A percentile compares a stretch with the other conserved stretches of the same genome.
Evolutionary conservation across 2,888 invertebrate genomes (phyloP).

Genomic region (Dasysyrphus tricinctus): DNA sequence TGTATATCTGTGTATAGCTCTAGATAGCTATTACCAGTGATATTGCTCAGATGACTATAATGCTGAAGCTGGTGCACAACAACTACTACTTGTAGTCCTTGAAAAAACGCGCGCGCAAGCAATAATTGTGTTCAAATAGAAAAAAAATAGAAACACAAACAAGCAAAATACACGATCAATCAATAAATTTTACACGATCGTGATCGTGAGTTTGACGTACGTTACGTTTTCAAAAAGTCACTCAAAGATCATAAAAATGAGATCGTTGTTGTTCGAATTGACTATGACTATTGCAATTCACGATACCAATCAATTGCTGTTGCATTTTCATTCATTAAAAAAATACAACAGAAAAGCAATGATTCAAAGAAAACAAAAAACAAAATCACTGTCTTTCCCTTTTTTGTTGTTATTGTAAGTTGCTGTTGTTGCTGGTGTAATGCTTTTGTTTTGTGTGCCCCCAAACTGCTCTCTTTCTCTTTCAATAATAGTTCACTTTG

Average conservation of each 20-base stretch:
- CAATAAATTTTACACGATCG: conserved; percentile 72
- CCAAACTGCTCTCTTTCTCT: conserved; percentile 14
- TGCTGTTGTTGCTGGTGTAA: conserved; percentile 7
- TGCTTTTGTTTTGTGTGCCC: background rate
- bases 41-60: background rate
- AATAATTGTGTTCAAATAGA: conserved; percentile 46
- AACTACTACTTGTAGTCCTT: conserved; percentile 68
- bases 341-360: background rate
- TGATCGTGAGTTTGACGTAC: conserved; percentile 71
- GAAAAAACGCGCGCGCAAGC: conserved; percentile 47
- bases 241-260: conserved; percentile 69
- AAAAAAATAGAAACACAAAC: conserved; percentile 29
- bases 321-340: conserved; percentile 71
- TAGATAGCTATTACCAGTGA: background rate
- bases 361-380: conserved; percentile 11
- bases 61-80: background rate
- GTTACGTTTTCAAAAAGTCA: conserved; percentile 59
- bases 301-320: conserved; percentile 60
- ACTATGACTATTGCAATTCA: conserved; percentile 43
- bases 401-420: conserved; percentile 30
- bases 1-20: background rate
- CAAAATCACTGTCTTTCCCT: conserved; percentile 56
- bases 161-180: conserved; percentile 63
- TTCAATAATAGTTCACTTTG: background rate
- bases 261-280: conserved; percentile 56